phyloP scores from a whole-genome alignment of 2,888 invertebrate species.

The Lissonota sp. region DNA sequence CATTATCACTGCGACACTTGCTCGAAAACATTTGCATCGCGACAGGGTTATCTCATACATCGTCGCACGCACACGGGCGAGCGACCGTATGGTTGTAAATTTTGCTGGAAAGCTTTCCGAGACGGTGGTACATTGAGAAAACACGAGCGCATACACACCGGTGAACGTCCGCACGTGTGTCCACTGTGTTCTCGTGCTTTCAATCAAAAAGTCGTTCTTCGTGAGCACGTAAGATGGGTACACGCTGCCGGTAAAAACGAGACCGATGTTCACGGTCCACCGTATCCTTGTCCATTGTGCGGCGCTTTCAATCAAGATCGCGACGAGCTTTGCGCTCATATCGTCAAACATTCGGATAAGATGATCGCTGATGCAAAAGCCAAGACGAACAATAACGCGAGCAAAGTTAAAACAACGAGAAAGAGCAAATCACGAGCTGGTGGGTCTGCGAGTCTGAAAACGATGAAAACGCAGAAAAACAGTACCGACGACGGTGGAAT shows the following conservation, averaged over 20 bases:
- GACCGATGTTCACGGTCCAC: slow-evolving; percentile 79
- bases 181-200: slow-evolving; percentile 85
- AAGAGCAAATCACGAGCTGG: slow-evolving; percentile 68
- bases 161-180: slow-evolving; percentile 85
- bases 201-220: slow-evolving; percentile 85
- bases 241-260: slow-evolving; percentile 84
- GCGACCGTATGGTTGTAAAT: slow-evolving; percentile 85
- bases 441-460: slow-evolving; percentile 38
- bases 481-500: slow-evolving; percentile 13
- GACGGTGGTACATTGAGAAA: slow-evolving; percentile 85
- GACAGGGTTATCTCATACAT: slow-evolving; percentile 85
- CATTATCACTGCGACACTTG: slow-evolving; percentile 84
- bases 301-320: slow-evolving; percentile 82
- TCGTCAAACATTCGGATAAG: slow-evolving; percentile 85
- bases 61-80: slow-evolving; percentile 85
- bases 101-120: slow-evolving; percentile 85
- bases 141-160: slow-evolving; percentile 85
- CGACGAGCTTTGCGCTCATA: slow-evolving; percentile 85
- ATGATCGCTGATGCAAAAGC: slow-evolving; percentile 84
- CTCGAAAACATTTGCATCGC: slow-evolving; percentile 85
- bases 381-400: slow-evolving; percentile 74
- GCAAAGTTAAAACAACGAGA: slow-evolving; percentile 70
- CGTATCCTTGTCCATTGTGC: slow-evolving; percentile 84
- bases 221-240: slow-evolving; percentile 85
- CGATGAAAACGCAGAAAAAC: slow-evolving; percentile 22